These are phyloP conservation scores for Lutjanus argentimaculatus DNA, from an alignment of 2,797 vertebrate species.

Conservation along the genomic window DNA sequence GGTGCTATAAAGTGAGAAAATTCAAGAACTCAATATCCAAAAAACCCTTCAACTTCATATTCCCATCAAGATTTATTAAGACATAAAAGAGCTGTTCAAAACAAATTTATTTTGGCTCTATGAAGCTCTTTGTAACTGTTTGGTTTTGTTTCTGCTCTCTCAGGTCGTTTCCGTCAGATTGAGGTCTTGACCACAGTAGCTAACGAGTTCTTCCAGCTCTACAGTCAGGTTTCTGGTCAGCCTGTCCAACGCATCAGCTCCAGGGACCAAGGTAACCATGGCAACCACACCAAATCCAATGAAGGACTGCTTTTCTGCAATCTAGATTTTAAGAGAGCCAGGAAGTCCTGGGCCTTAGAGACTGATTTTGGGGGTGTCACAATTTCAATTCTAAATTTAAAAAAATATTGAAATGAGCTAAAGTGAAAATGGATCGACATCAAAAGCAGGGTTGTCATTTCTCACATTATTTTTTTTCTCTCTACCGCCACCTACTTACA, in stretches of 20 bases:
- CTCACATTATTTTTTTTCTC: too few relatives aligned
- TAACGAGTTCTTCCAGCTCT: constrained; percentile 96
- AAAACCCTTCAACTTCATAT: too few relatives aligned
- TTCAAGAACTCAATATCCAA: too few relatives aligned
- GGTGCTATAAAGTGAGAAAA: too few relatives aligned
- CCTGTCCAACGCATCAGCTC: constrained; percentile 91
- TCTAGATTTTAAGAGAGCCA: not conserved
- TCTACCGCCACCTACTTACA: too few relatives aligned
- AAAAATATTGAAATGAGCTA: too few relatives aligned
- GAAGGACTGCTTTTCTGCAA: not conserved
- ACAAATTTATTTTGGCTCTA: not conserved
- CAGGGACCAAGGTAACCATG: constrained; percentile 78
- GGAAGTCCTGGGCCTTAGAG: not conserved
- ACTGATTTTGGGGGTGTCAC: not conserved
- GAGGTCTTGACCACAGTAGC: constrained; percentile 97
- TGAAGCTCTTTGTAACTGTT: not conserved
- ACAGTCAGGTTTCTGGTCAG: constrained; percentile 96
- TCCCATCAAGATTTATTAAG: too few relatives aligned
- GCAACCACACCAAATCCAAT: not conserved
- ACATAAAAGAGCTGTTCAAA: too few relatives aligned
- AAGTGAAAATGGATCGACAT: too few relatives aligned
- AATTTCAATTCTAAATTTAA: too few relatives aligned
- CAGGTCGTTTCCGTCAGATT: constrained; percentile 98
- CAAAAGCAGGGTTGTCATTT: too few relatives aligned
- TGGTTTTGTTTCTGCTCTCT: constrained; percentile 23